Evolutionary conservation across 2,113 vertebrate genomes (phyloP), one percentile per base, ranked within the genome.

Genomic region (Pterocles orientalis): DNA sequence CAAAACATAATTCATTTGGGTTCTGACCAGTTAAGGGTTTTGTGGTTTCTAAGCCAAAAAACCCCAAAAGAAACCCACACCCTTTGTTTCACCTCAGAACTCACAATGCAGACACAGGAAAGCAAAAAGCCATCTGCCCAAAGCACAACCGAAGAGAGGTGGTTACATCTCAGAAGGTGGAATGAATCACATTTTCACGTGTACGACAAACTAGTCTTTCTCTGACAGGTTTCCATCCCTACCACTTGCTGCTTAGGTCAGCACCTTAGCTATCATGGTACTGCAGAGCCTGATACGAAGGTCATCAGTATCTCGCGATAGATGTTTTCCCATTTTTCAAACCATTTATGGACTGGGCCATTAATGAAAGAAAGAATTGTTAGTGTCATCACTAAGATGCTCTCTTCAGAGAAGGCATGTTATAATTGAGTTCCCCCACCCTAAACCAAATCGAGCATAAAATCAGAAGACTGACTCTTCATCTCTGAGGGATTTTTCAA

Each of bases 391-490:
- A 26, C 13, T 28, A 43, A 39, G 45, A 28, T 6, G 43, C 7
- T 50, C n/a, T 71, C 48, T 33, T 64, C 47, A 66, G n/a, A 54
- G 10, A 41, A 12, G 4, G 7, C 0, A 0, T 25, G 56, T 33
- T 33, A 20, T 3, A 33, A 68, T 3, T 31, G 18, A 73, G 24
- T 11, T 87, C 12, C 21, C 31, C 10, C 17, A 81, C 5, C 12
- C 34, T 26, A 73, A 84, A 41, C 3, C 14, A 86, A 84, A 57
- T 29, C 9, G 18, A 73, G n/a, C 81, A 61, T 50, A 48, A 73
- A 77, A 73, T 28, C 18, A 48, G 68, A 81, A 80, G 33, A 83
- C 0, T 29, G 34, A 94, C 65, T 8, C 7, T 64, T 82, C 1
- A 2, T 18, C n/a, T 57, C 50, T 33, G 33, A 82, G 78, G 23